phyloP scores from a whole-genome alignment of 2,888 invertebrate species.

The Neoscelio sp. region DNA sequence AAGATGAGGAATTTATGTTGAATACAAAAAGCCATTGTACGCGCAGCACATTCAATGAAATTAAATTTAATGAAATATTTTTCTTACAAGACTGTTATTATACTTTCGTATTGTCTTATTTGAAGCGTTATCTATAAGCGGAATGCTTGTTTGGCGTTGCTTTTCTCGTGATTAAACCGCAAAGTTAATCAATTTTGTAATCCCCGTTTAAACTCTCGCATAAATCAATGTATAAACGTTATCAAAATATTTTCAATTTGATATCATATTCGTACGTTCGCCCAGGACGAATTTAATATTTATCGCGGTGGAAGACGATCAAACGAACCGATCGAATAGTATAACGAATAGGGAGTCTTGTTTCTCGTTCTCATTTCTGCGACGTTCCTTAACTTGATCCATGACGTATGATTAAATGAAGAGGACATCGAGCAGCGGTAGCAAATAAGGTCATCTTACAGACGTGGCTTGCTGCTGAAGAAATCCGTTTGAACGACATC shows the following conservation, averaged over 20 bases:
- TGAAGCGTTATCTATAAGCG: too few species aligned
- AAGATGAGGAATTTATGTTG: too few species aligned
- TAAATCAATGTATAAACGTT: background rate
- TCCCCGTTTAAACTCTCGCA: too few species aligned
- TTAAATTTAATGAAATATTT: too few species aligned
- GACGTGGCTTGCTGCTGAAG: background rate
- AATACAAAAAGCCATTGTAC: too few species aligned
- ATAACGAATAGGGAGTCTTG: background rate
- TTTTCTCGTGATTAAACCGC: too few species aligned
- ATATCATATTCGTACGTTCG: background rate
- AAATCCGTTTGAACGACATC: slow-evolving; percentile 24
- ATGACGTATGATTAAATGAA: background rate
- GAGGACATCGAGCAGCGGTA: background rate
- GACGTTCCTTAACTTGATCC: background rate
- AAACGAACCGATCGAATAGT: background rate
- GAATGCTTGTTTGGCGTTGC: too few species aligned
- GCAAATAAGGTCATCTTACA: slow-evolving; percentile 3
- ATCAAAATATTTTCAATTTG: too few species aligned
- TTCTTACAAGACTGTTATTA: background rate
- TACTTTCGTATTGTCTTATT: too few species aligned
- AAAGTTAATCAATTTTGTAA: too few species aligned
- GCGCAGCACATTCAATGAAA: too few species aligned
- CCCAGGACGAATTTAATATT: background rate
- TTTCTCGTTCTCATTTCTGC: background rate
- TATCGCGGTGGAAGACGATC: background rate